phyloP scores from a whole-genome alignment of 2,888 invertebrate species.

The Eupeodes latifasciatus region DNA sequence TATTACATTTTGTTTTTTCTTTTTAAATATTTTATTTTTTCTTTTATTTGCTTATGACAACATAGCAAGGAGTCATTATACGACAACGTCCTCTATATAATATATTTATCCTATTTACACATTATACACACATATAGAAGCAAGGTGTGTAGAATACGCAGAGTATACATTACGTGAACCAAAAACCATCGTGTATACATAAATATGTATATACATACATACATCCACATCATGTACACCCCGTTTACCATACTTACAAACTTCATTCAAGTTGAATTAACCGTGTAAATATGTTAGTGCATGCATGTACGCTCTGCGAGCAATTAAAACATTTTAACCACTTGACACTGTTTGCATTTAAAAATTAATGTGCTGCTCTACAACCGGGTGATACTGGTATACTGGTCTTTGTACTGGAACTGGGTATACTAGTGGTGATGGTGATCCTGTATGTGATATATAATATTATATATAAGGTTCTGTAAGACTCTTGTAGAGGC shows the following conservation, averaged over 20 bases:
- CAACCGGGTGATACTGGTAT: slow-evolving; percentile 13
- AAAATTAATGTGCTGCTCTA: slow-evolving; percentile 66
- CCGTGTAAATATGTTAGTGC: slow-evolving; percentile 74
- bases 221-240: slow-evolving; percentile 22
- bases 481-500: slow-evolving; percentile 16
- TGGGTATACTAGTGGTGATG: neutral
- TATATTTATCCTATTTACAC: neutral
- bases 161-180: slow-evolving; percentile 11
- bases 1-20: neutral
- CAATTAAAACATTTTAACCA: slow-evolving; percentile 76
- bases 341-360: slow-evolving; percentile 76
- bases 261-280: slow-evolving; percentile 76
- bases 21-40: slow-evolving; percentile 13
- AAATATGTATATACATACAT: neutral
- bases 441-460: slow-evolving; percentile 47
- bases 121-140: neutral
- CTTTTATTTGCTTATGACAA: slow-evolving; percentile 9
- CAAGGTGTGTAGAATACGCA: no score
- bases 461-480: neutral
- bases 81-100: slow-evolving; percentile 31
- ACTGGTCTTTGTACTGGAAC: no score
- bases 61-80: slow-evolving; percentile 33
- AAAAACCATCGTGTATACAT: neutral
- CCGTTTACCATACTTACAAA: slow-evolving; percentile 57
- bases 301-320: slow-evolving; percentile 70